Base-by-base conservation (phyloP, 1,140 invertebrate genomes). In the Cheumatopsyche charites region DNA sequence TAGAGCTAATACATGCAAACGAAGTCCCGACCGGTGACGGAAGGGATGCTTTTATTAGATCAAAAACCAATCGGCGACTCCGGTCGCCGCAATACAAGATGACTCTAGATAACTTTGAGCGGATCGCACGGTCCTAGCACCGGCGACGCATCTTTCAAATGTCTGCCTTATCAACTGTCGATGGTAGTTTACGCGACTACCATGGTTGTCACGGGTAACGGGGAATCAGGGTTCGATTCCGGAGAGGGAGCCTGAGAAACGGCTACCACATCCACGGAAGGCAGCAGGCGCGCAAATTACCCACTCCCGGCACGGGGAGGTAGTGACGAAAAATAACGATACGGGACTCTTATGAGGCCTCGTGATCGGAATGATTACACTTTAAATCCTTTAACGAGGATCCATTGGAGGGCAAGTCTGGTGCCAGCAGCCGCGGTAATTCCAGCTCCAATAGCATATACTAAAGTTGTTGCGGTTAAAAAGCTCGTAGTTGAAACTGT, bases 191-290 rank as follows among this genome's bases (percentile, higher is more conserved):
- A 87, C 86, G 82, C 82, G 89, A 87, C 88, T 90, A 91, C 89
- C 89, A 88, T 90, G 90, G 90, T 90, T 85, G 85, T 90, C 86
- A 91, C 89, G 90, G 90, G 90, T 92, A 87, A 88, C 86, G 86
- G 86, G 84, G 86, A 88, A 88, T 89, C 86, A 88, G 86, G 87
- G 88, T 82, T 82, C 82, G 81, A 83, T 86, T 85, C 88, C 89
- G 86, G 86, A 88, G 89, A 91, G 89, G 55, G 55, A 58, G 55
- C 63, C 63, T 66, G 63, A 66, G 43, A 66, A 66, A 93, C 88
- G 90, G 91, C 91, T 93, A 93, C 90, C 90, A 93, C 91, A 91
- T 92, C 91, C 88, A 93, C 89, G 91, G 91, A 93, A 92, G 90
- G 91, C 91, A 93, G 91, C 90, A 93, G 90, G 90, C 90, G 89